phyloP scores from a whole-genome alignment of 2,888 invertebrate genomes.

The Drosophila subquinaria region DNA sequence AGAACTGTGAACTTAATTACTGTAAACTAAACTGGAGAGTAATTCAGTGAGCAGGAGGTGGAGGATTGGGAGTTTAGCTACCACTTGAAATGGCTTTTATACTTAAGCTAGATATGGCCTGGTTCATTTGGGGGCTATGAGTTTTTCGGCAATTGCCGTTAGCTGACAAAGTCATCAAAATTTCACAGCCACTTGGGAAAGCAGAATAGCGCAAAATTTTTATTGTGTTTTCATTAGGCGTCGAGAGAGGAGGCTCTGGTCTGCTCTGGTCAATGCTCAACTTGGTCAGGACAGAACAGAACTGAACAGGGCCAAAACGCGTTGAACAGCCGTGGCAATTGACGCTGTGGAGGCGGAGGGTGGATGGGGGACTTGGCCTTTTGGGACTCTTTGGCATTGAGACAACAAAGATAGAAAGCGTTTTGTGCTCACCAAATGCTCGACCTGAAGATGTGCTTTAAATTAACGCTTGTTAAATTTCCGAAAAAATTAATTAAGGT shows the following conservation, averaged over 20 bases:
- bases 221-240: slow-evolving; percentile 79
- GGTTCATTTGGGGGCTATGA: slow-evolving; percentile 55
- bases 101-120: slow-evolving; percentile 11
- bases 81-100: slow-evolving; percentile 31
- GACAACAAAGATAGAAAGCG: slow-evolving; percentile 13
- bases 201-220: slow-evolving; percentile 80
- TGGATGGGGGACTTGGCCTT: slow-evolving; percentile 12
- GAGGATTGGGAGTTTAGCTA: not conserved
- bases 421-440: slow-evolving; percentile 1
- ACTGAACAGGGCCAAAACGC: slow-evolving; percentile 18
- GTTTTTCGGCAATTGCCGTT: slow-evolving; percentile 65
- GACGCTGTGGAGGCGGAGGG: slow-evolving; percentile 32
- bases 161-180: slow-evolving; percentile 76
- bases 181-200: slow-evolving; percentile 80
- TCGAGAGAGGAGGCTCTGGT: slow-evolving; percentile 35
- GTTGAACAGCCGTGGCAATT: slow-evolving; percentile 43
- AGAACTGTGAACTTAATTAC: slow-evolving; percentile 56
- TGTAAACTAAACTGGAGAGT: slow-evolving; percentile 46
- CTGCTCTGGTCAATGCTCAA: slow-evolving; percentile 40
- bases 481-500: not conserved
- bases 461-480: not conserved
- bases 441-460: slow-evolving; percentile 15
- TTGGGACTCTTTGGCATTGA: slow-evolving; percentile 43
- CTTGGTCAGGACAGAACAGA: slow-evolving; percentile 15
- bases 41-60: slow-evolving; percentile 1